These are phyloP conservation scores for Trissolcus japonicus DNA, from an alignment of 2,888 invertebrate genomes.

Conservation along the genomic window DNA sequence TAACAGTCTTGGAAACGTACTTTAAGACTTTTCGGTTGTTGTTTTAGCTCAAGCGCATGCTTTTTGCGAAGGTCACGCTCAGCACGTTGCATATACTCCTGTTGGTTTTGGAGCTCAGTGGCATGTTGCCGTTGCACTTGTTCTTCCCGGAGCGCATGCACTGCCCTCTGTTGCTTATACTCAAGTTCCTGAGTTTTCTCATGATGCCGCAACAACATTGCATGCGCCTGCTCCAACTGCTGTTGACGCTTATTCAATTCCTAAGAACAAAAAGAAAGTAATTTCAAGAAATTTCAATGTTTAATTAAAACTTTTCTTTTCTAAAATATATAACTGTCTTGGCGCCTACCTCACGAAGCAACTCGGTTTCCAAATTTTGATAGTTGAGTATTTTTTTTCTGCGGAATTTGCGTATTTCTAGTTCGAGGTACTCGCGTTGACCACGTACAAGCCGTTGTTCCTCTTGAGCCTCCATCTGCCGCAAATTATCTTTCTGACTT, in stretches of 20 bases:
- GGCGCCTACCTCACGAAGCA: slow-evolving; percentile 87
- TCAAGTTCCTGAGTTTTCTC: slow-evolving; percentile 98
- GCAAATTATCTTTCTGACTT: slow-evolving; percentile 94
- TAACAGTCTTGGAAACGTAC: slow-evolving; percentile 75
- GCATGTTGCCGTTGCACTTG: slow-evolving; percentile 93
- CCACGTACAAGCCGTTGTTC: slow-evolving; percentile 91
- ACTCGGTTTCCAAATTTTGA: slow-evolving; percentile 93
- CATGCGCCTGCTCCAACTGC: slow-evolving; percentile 96
- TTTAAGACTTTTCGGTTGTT: slow-evolving; percentile 99
- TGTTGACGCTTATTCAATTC: slow-evolving; percentile 96
- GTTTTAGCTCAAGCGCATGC: slow-evolving; percentile 96
- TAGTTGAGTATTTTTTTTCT: slow-evolving; percentile 91
- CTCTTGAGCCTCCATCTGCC: slow-evolving; percentile 93
- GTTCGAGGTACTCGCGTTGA: slow-evolving; percentile 93
- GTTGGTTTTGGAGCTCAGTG: slow-evolving; percentile 95
- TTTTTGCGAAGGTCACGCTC: slow-evolving; percentile 96
- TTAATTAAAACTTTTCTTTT: neutral
- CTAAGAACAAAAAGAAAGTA: slow-evolving; percentile 76
- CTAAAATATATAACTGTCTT: neutral
- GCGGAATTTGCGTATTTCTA: slow-evolving; percentile 94
- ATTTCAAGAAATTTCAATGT: neutral
- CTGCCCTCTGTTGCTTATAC: slow-evolving; percentile 95
- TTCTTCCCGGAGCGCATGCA: slow-evolving; percentile 92
- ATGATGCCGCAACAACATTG: slow-evolving; percentile 95
- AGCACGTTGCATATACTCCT: slow-evolving; percentile 96